phyloP scores from a whole-genome alignment of 2,888 invertebrate species.

The Zelleria hepariella region DNA sequence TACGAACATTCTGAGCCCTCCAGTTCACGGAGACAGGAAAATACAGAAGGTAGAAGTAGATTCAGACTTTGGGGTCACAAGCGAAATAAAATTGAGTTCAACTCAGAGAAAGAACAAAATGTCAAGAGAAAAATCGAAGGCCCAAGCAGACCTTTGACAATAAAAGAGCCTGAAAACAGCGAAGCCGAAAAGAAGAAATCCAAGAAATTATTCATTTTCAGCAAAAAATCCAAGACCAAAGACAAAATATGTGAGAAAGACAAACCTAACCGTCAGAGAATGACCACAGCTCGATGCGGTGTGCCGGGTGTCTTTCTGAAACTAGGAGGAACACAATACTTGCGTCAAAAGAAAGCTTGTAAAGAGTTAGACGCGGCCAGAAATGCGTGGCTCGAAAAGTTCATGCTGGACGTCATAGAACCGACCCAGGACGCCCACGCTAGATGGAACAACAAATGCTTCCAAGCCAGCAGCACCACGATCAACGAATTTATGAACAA shows the following conservation, averaged over 20 bases:
- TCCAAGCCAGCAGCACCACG: neutral
- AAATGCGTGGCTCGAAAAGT: neutral
- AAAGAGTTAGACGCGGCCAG: neutral
- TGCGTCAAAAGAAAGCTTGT: neutral
- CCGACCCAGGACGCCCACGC: neutral
- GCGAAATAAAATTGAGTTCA: neutral
- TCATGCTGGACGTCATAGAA: neutral
- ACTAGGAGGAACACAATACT: neutral
- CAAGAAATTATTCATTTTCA: neutral
- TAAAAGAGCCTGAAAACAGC: neutral
- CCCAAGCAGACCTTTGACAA: neutral
- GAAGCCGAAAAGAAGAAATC: neutral
- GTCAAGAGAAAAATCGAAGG: neutral
- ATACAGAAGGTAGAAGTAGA: neutral
- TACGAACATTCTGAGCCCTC: neutral
- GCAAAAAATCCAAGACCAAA: neutral
- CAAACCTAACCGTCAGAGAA: neutral
- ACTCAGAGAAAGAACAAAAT: neutral
- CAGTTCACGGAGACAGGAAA: neutral
- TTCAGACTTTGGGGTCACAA: neutral
- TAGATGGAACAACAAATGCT: neutral
- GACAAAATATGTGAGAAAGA: neutral
- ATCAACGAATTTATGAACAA: neutral
- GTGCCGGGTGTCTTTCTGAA: neutral
- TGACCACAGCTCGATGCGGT: neutral